A percentile compares a stretch with the other conserved stretches of the same genome.
Evolutionary conservation across 2,797 vertebrate genomes (phyloP).

Genomic region (Melanotaenia trifasciata): DNA sequence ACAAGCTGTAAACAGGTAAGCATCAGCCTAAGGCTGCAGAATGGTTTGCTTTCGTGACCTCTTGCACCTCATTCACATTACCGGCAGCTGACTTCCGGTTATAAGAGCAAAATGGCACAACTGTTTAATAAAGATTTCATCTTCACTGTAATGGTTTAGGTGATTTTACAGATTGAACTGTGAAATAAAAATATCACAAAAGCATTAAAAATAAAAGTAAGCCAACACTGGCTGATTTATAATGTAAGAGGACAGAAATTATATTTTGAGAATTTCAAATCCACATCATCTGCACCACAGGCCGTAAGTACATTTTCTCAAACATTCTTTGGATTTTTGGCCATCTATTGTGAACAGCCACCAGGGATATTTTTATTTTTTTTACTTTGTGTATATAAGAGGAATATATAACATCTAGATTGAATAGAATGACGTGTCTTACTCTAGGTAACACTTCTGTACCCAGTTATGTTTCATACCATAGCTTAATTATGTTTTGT

Average conservation of each 20-base stretch:
- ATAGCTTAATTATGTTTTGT: slow-evolving; percentile 69
- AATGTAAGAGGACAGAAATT: slow-evolving; percentile 36
- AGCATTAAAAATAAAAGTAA: not conserved
- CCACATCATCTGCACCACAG: slow-evolving; percentile 22
- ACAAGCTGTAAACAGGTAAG: slow-evolving; percentile 51
- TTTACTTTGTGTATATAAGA: too few species aligned
- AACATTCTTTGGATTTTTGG: slow-evolving; percentile 22
- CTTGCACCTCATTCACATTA: slow-evolving; percentile 40
- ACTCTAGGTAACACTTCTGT: slow-evolving; percentile 63
- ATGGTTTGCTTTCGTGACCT: slow-evolving; percentile 60
- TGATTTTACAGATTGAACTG: slow-evolving; percentile 24
- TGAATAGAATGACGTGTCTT: slow-evolving; percentile 53
- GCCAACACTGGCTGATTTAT: not conserved
- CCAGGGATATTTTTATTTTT: not conserved
- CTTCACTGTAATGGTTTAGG: not conserved
- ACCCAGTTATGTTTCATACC: slow-evolving; percentile 55
- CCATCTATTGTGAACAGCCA: slow-evolving; percentile 3
- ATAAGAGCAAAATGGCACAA: slow-evolving; percentile 23
- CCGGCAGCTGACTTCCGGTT: slow-evolving; percentile 19
- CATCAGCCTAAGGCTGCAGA: slow-evolving; percentile 48
- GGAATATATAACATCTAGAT: slow-evolving; percentile 18
- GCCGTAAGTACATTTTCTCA: slow-evolving; percentile 22
- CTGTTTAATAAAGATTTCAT: slow-evolving; percentile 32
- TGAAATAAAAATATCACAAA: not conserved
- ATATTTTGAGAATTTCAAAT: slow-evolving; percentile 42